These are phyloP conservation scores for Leiothrix lutea DNA, from an alignment of 2,113 vertebrate genomes.

Conservation along the genomic window DNA sequence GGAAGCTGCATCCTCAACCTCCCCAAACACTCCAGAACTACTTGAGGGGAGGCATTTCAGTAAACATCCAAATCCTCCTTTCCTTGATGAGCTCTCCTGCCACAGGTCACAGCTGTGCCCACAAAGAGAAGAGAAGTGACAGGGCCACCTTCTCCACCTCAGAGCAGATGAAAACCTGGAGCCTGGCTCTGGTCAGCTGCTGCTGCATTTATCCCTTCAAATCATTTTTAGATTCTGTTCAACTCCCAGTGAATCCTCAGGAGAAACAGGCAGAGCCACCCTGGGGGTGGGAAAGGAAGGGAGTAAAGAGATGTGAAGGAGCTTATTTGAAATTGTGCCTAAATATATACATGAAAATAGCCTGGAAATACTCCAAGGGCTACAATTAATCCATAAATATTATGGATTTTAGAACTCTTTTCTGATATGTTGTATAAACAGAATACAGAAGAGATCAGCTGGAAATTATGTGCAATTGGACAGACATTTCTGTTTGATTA, in stretches of 20 bases:
- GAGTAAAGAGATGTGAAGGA: background rate
- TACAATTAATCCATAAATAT: slow-evolving; percentile 57
- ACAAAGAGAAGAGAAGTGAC: background rate
- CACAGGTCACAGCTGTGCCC: background rate
- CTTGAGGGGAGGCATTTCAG: background rate
- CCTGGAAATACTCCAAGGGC: slow-evolving; percentile 42
- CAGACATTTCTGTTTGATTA: background rate
- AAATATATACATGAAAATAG: slow-evolving; percentile 16
- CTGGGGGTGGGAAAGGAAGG: background rate
- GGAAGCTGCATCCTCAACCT: background rate
- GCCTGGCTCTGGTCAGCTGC: background rate
- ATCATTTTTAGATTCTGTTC: background rate
- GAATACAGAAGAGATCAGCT: background rate
- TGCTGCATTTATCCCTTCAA: background rate
- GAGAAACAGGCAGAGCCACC: background rate
- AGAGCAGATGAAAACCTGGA: background rate
- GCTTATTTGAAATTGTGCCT: slow-evolving; percentile 40
- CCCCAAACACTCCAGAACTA: background rate
- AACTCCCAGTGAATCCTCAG: background rate
- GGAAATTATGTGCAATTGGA: background rate
- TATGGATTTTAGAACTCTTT: slow-evolving; percentile 8
- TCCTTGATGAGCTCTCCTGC: background rate
- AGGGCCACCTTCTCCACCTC: rapidly evolving
- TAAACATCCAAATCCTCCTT: background rate
- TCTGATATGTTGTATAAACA: slow-evolving; percentile 12